Base-by-base conservation (phyloP, 2,797 vertebrate species). In the Oreochromis mossambicus region DNA sequence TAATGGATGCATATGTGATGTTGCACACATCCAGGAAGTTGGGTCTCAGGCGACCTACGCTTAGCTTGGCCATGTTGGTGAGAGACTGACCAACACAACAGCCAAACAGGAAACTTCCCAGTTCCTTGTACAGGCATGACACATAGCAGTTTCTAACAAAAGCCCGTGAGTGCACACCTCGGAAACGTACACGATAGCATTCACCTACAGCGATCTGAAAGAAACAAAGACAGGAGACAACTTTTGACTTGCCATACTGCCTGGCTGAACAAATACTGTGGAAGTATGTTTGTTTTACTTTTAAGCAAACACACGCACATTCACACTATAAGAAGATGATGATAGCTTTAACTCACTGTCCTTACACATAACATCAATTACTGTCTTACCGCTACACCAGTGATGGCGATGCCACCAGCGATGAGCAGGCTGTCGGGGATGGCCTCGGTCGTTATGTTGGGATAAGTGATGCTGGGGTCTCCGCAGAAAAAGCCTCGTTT, bases 1-100 rank as follows among this genome's bases (percentile, higher is more conserved):
- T 87, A 56, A 97, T 94, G 14, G 92, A 95, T 5, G 88, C 87
- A 5, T 95, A 95, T 38, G 95, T 94, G 21, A 97, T 94, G 24
- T 94, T 95, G 79, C 97, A 97, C n/a, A 96, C 89, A 0, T 94
- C 89, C 82, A 97, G 93, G 91, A 97, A 97, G 95, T 96, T 91
- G 48, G 96, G 97, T 19, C 95, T 94, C 86, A 97, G 93, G 13
- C 96, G 95, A 6, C 97, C 96, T 4, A 96, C 93, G 19, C 96
- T 96, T 12, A 97, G 92, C 90, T 97, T 97, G 85, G 97, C 95
- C 85, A 97, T 96, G 73, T 97, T 96, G 77, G 97, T 97, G 83
- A 97, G 95, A 17, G 96, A 97, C 91, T 95, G 96, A 50, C 96
- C 93, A 32, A 96, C 92, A 7, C 94, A 94, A 86, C 95, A 93